These are phyloP conservation scores for Loxodonta africana DNA, from an alignment of 2,113 vertebrate species.

Conservation along the genomic window DNA sequence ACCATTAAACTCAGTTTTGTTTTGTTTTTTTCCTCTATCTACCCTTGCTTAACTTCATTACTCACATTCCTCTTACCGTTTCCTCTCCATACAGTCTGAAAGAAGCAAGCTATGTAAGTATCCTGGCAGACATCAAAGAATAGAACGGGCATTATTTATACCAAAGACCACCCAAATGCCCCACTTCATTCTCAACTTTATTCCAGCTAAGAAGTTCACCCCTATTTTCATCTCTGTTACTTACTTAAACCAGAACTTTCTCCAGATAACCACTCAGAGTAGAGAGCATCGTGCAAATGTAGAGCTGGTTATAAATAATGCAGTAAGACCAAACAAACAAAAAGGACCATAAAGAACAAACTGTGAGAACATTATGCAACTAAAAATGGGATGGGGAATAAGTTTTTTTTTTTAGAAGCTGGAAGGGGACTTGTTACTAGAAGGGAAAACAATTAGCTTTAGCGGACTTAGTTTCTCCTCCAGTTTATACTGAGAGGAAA, in stretches of 20 bases:
- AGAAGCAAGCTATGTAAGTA: too few species aligned
- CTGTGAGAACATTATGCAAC: not conserved
- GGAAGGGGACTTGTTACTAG: not conserved
- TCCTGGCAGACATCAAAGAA: too few species aligned
- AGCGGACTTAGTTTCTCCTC: not conserved
- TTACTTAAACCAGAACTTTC: not conserved
- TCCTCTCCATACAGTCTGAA: not conserved
- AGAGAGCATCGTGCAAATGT: too few species aligned
- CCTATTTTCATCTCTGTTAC: not conserved
- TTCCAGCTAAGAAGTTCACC: not conserved
- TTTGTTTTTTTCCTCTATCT: not conserved
- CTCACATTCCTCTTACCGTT: not conserved
- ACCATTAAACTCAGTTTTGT: not conserved
- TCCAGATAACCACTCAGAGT: not conserved
- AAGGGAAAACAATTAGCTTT: not conserved
- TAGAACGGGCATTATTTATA: too few species aligned
- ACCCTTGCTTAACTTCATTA: too few species aligned
- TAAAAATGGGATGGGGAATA: rapidly evolving
- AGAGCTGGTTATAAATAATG: too few species aligned
- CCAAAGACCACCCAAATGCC: too few species aligned
- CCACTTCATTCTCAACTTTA: not conserved
- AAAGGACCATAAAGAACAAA: too few species aligned
- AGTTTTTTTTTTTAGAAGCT: not conserved
- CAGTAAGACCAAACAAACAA: too few species aligned
- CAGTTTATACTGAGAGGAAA: too few species aligned